Conservation (phyloP, 2,797 vertebrate genomes). For the Pelodytes ibericus region DNA sequence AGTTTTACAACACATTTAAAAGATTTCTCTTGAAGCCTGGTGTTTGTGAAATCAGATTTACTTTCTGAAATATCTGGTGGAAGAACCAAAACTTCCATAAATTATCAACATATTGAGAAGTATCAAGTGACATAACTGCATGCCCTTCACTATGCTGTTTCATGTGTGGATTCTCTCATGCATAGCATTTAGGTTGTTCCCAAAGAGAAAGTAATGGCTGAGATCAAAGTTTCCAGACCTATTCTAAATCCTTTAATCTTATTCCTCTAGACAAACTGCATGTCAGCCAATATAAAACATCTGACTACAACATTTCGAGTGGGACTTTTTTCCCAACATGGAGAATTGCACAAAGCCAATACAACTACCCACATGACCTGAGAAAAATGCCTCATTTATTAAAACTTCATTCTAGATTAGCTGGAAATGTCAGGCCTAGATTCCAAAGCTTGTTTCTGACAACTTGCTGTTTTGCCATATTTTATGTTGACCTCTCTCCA, state of each 20-base stretch:
- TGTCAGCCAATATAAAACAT: slow-evolving; percentile 27
- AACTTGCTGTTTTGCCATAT: too few species aligned
- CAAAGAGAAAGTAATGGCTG: slow-evolving; percentile 3
- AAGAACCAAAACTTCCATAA: slow-evolving; percentile 3
- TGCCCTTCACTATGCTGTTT: slow-evolving; percentile 14
- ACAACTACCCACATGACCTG: too few species aligned
- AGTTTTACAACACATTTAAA: background rate
- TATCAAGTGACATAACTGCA: background rate
- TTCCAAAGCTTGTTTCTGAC: too few species aligned
- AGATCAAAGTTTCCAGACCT: slow-evolving; percentile 24
- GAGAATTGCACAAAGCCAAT: background rate
- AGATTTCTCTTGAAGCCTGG: background rate
- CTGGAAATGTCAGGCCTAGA: too few species aligned
- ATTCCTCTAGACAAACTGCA: background rate
- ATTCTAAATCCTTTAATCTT: slow-evolving; percentile 25
- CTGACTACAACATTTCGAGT: background rate
- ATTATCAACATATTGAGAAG: slow-evolving; percentile 2
- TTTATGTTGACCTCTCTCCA: too few species aligned
- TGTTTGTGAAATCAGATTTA: slow-evolving; percentile 20
- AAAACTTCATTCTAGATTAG: too few species aligned
- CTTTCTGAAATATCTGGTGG: background rate
- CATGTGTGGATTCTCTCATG: slow-evolving; percentile 7
- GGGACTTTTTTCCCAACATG: background rate
- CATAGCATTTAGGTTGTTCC: slow-evolving; percentile 7
- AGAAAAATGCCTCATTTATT: too few species aligned